A percentile compares a stretch with the other conserved stretches of the same genome.
These are phyloP conservation scores for Drosophila chauvacae DNA, from an alignment of 1,140 invertebrate species.

Conservation along the genomic window DNA sequence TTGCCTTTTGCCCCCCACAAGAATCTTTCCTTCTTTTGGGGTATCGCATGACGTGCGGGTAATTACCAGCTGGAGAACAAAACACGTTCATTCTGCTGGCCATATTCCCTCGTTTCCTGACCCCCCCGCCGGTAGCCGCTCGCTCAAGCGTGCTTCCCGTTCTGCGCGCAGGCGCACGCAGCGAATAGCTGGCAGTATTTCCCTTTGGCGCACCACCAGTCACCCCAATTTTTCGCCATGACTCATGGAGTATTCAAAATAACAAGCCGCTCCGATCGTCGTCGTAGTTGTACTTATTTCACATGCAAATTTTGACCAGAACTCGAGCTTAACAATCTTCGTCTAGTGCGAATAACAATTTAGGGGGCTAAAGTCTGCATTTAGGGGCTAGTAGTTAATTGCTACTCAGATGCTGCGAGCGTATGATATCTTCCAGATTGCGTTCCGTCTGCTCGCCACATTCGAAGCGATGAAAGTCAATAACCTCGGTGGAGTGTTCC, in stretches of 20 bases:
- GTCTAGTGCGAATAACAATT: conserved; percentile 49
- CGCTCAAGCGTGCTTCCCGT: conserved; percentile 75
- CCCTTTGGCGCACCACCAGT: conserved; percentile 13
- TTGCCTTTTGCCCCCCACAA: conserved; percentile 21
- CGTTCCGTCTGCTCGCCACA: conserved; percentile 88
- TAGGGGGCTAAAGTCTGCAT: conserved; percentile 30
- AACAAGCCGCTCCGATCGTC: conserved; percentile 20
- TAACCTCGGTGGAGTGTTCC: conserved; percentile 88
- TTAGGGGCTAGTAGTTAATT: conserved; percentile 42
- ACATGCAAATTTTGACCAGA: conserved; percentile 50
- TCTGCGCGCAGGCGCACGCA: conserved; percentile 48
- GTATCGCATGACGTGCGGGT: conserved; percentile 60
- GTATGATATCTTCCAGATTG: conserved; percentile 61
- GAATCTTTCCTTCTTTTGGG: conserved; percentile 44
- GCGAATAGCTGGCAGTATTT: conserved; percentile 15
- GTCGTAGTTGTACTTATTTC: conserved; percentile 34
- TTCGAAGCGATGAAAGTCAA: conserved; percentile 94
- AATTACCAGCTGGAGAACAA: conserved; percentile 63
- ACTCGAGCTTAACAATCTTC: conserved; percentile 31
- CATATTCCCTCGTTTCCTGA: conserved; percentile 1
- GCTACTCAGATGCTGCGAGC: conserved; percentile 59
- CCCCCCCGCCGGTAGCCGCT: conserved; percentile 39
- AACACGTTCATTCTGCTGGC: conserved; percentile 55
- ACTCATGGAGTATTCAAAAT: conserved; percentile 52
- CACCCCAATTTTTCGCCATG: conserved; percentile 60